Evolutionary conservation across 2,888 invertebrate genomes (phyloP).

Genomic region (Drosophila borealis): DNA sequence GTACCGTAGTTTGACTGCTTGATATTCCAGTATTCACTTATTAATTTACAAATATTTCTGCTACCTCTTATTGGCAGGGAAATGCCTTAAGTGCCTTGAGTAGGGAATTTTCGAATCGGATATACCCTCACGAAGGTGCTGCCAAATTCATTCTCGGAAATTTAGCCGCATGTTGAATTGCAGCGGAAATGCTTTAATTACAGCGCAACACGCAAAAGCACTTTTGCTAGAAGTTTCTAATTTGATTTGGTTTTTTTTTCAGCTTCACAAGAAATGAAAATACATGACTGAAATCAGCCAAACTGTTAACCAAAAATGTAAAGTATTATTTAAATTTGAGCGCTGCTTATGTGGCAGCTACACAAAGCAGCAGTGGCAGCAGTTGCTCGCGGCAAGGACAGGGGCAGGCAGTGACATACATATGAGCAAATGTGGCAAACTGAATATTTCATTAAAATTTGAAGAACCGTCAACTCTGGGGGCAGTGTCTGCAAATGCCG

Average conservation of each 20-base stretch:
- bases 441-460: constrained; percentile 69
- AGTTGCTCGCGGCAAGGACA: background rate
- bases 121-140: constrained; percentile 1
- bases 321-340: constrained; percentile 53
- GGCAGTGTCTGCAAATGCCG: constrained; percentile 43
- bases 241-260: constrained; percentile 20
- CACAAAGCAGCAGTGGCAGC: constrained; percentile 5
- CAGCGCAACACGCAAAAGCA: constrained; percentile 56
- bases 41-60: background rate
- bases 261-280: constrained; percentile 39
- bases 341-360: constrained; percentile 16
- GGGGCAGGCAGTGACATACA: constrained; percentile 10
- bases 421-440: constrained; percentile 43
- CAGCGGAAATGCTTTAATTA: constrained; percentile 67
- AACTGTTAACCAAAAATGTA: constrained; percentile 54
- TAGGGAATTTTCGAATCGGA: background rate
- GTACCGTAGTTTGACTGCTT: background rate
- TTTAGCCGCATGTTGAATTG: constrained; percentile 33
- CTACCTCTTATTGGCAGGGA: too few species aligned
- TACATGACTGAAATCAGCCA: constrained; percentile 55
- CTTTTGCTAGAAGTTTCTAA: constrained; percentile 18
- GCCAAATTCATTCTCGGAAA: constrained; percentile 33
- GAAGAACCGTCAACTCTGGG: constrained; percentile 32
- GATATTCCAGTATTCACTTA: background rate
- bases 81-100: too few species aligned